phyloP scores from a whole-genome alignment of 2,888 invertebrate species.

The Athripsodes cinereus region DNA sequence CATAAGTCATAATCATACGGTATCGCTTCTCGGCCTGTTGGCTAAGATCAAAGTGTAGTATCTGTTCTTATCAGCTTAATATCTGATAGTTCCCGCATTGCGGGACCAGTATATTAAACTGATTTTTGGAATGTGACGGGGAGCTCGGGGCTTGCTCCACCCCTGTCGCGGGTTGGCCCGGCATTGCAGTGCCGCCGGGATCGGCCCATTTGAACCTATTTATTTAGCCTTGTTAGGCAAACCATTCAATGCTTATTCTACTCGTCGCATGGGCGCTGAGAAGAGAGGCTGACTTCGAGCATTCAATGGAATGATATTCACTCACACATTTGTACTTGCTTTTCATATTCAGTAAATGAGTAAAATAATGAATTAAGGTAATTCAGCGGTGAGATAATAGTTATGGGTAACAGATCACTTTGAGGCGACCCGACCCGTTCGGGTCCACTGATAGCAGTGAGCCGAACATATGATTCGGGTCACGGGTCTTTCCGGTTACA shows the following conservation, averaged over 20 bases:
- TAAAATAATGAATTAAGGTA: too few species aligned
- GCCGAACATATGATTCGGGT: too few species aligned
- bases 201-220: slow-evolving; percentile 21
- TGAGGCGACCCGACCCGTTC: too few species aligned
- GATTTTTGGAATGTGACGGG: slow-evolving; percentile 50
- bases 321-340: too few species aligned
- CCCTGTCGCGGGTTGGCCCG: slow-evolving; percentile 61
- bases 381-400: too few species aligned
- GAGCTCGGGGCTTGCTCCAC: slow-evolving; percentile 59
- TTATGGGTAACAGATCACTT: too few species aligned
- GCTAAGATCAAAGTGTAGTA: slow-evolving; percentile 37
- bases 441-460: too few species aligned
- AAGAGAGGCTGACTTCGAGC: too few species aligned
- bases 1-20: neutral
- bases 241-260: neutral
- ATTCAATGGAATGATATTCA: too few species aligned
- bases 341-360: too few species aligned
- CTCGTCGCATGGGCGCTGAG: too few species aligned
- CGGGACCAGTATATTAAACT: slow-evolving; percentile 53
- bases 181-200: slow-evolving; percentile 63
- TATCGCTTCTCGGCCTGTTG: slow-evolving; percentile 50
- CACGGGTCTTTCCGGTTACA: too few species aligned
- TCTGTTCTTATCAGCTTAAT: slow-evolving; percentile 28
- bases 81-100: slow-evolving; percentile 37
- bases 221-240: neutral